Evolutionary conservation across 2,113 vertebrate genomes (phyloP).

Genomic region (Colistium nudipinnis): DNA sequence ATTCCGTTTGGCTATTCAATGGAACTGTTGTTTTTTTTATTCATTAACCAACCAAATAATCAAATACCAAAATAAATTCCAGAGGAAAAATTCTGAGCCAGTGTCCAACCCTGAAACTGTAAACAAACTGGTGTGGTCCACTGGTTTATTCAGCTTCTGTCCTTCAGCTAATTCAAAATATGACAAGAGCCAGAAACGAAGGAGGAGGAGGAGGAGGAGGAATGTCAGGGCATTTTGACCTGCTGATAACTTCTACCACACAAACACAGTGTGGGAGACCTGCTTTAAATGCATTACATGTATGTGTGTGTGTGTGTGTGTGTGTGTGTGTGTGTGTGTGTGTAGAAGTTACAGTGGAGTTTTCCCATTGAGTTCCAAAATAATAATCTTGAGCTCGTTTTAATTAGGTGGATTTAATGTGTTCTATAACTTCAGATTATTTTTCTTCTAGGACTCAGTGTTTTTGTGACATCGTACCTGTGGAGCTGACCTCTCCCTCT

Average conservation of each 20-base stretch:
- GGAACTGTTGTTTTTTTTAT: too few relatives aligned
- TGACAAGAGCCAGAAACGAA: not conserved
- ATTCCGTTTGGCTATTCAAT: too few relatives aligned
- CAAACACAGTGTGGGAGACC: not conserved
- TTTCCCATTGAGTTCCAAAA: not conserved
- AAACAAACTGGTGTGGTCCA: too few relatives aligned
- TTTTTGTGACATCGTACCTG: constrained; percentile 37
- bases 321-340: too few relatives aligned
- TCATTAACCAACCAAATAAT: too few relatives aligned
- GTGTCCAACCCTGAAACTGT: too few relatives aligned
- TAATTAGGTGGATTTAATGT: too few relatives aligned
- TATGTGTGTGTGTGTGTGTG: not conserved
- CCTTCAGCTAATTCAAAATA: not conserved
- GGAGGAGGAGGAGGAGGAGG: not conserved
- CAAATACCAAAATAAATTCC: too few relatives aligned
- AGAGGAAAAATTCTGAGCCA: too few relatives aligned
- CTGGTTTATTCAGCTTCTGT: not conserved
- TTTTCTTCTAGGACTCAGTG: too few relatives aligned
- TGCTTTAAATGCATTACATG: not conserved
- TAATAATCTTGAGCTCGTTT: too few relatives aligned
- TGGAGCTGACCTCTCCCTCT: constrained; percentile 78
- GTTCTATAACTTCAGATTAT: too few relatives aligned
- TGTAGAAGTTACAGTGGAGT: not conserved
- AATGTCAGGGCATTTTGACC: not conserved
- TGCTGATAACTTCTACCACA: not conserved